phyloP scores from a whole-genome alignment of 2,113 vertebrate species.

The Rhinoptilus africanus region DNA sequence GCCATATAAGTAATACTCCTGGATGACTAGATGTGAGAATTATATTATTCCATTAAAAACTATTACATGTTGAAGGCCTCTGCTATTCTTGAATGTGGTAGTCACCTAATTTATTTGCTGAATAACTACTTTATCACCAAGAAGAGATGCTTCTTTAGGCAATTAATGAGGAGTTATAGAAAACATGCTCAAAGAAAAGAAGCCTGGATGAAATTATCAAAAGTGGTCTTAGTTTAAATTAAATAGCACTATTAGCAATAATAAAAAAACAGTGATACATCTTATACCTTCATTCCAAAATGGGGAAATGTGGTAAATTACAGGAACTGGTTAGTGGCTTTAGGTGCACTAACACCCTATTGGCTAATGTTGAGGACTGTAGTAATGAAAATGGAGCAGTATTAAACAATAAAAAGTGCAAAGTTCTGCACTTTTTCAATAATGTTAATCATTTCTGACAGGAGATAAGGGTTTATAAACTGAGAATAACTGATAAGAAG shows the following conservation, averaged over 20 bases:
- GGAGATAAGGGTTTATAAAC: neutral
- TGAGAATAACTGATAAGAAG: neutral
- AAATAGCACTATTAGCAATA: neutral
- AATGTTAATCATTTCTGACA: neutral
- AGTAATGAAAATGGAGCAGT: neutral
- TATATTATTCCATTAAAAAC: neutral
- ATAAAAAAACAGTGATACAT: neutral
- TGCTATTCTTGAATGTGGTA: neutral
- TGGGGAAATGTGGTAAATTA: neutral
- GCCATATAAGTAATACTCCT: neutral
- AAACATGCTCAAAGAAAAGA: neutral
- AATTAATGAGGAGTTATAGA: neutral
- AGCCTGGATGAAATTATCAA: neutral
- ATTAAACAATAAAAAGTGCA: neutral
- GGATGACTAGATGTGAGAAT: neutral
- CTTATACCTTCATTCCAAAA: neutral
- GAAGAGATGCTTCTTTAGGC: neutral
- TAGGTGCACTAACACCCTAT: neutral
- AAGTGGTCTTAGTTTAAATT: neutral
- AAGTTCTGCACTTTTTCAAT: neutral
- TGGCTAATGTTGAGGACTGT: neutral
- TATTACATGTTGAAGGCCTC: neutral
- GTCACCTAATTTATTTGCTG: neutral
- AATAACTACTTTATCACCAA: neutral
- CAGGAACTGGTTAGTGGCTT: neutral